Base-by-base conservation (phyloP, 1,140 invertebrate genomes). In the Drosophila kikkawai region DNA sequence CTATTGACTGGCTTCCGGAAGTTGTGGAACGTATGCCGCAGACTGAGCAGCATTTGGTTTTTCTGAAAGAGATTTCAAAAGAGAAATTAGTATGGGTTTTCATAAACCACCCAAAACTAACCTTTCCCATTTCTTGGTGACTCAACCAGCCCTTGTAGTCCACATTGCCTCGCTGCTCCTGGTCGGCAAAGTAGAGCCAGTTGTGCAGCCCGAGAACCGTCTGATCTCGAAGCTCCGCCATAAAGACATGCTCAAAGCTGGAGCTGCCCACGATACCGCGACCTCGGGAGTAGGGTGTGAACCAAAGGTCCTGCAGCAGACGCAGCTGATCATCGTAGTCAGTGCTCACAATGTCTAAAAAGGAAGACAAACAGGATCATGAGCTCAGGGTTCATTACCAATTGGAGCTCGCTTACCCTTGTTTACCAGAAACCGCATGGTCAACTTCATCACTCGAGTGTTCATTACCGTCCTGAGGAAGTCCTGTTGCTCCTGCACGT, bases 221-320 rank as follows among this genome's bases (percentile, higher is more conserved):
- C 5, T 94, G 92, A 84, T 95, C 95, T 91, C 97, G 95, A 0
- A 97, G 93, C 94, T 98, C 97, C 0, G 96, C 96, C 13, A 98
- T 93, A 91, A 98, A 98, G 12, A 97, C 94, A 79, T 98, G 97
- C 92, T 98, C 97, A 87, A 98, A 98, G 12, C 96, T 97, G n/a
- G 95, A 96, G 69, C 96, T 97, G 41, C 96, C 95, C 9, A 96
- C 94, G 81, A 95, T 95, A 9, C 95, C 95, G 67, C 95, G 94
- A 0, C 96, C 96, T 56, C 97, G 93, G 1, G 96, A 96, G 90
- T 97, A 98, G 48, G 97, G 93, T 22, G 95, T 95, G 84, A 97
- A 97, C 97, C 97, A 97, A 39, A 97, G 93, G 57, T 95, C 94
- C 73, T 96, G 94, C 3, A 98, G 91, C 1, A 95, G 94, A 76